Conservation (phyloP, 2,797 vertebrate species). For the Sebastes miniatus region DNA sequence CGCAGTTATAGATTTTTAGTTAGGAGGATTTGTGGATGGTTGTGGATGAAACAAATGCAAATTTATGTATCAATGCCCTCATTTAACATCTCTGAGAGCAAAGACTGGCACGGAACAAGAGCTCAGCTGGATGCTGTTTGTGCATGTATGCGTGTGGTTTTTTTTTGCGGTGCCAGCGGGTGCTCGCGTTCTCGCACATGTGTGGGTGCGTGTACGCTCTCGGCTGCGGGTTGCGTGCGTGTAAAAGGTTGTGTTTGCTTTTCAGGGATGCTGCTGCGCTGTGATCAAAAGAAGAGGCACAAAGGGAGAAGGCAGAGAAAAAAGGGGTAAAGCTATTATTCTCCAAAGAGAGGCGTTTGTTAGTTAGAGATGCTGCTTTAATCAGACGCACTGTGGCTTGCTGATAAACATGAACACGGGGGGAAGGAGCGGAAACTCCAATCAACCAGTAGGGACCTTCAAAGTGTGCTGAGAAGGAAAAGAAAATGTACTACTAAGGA, state of each 20-base stretch:
- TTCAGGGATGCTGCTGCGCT: slow-evolving; percentile 59
- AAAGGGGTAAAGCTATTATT: slow-evolving; percentile 33
- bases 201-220: not conserved
- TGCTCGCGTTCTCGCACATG: not conserved
- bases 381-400: slow-evolving; percentile 36
- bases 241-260: slow-evolving; percentile 48
- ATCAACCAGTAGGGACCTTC: not conserved
- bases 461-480: not conserved
- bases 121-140: slow-evolving; percentile 48
- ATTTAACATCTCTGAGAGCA: slow-evolving; percentile 61
- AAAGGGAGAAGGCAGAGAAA: slow-evolving; percentile 9
- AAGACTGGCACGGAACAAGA: slow-evolving; percentile 51
- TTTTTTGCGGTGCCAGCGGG: slow-evolving; percentile 3
- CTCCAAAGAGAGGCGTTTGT: slow-evolving; percentile 30
- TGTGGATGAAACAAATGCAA: slow-evolving; percentile 70
- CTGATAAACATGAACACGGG: slow-evolving; percentile 36
- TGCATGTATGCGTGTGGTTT: not conserved
- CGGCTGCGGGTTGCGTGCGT: not conserved
- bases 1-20: slow-evolving; percentile 51
- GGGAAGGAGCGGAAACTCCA: slow-evolving; percentile 13
- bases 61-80: slow-evolving; percentile 71
- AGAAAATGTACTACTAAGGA: not conserved
- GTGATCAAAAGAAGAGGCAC: slow-evolving; percentile 64
- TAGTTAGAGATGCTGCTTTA: slow-evolving; percentile 42
- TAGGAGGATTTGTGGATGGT: slow-evolving; percentile 13